These are phyloP conservation scores for Mesitornis unicolor DNA, from an alignment of 2,113 vertebrate species.

Conservation along the genomic window DNA sequence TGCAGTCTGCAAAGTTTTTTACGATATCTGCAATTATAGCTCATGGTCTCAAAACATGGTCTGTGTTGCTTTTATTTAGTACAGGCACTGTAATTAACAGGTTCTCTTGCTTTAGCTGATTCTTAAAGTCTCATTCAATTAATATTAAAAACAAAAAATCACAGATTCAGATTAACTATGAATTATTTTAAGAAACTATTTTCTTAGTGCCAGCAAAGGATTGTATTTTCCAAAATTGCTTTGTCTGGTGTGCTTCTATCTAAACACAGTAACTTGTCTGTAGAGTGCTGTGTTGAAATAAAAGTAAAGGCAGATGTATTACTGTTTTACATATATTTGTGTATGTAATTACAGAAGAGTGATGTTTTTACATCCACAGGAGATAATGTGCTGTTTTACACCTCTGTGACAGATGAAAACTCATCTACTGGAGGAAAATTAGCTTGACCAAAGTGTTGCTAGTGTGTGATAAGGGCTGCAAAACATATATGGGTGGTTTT, in stretches of 20 bases:
- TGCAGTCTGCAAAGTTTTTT: neutral
- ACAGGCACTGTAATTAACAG: neutral
- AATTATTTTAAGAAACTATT: neutral
- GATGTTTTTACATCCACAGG: neutral
- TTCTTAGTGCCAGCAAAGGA: neutral
- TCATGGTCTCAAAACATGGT: neutral
- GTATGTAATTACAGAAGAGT: neutral
- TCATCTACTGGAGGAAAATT: neutral
- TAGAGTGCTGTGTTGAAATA: neutral
- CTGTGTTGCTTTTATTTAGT: neutral
- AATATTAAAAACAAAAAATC: neutral
- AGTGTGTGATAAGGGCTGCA: neutral
- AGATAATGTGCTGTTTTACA: neutral
- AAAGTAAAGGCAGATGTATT: neutral
- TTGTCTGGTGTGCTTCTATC: neutral
- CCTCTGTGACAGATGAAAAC: neutral
- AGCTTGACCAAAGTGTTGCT: neutral
- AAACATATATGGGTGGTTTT: neutral
- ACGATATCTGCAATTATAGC: neutral
- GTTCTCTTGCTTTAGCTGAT: neutral
- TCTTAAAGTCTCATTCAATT: neutral
- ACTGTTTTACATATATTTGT: neutral
- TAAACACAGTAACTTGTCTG: neutral
- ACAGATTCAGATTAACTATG: neutral
- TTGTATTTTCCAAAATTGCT: neutral